These are phyloP conservation scores for Rhimphoctona megacephalus DNA, from an alignment of 2,888 invertebrate species.

Conservation along the genomic window DNA sequence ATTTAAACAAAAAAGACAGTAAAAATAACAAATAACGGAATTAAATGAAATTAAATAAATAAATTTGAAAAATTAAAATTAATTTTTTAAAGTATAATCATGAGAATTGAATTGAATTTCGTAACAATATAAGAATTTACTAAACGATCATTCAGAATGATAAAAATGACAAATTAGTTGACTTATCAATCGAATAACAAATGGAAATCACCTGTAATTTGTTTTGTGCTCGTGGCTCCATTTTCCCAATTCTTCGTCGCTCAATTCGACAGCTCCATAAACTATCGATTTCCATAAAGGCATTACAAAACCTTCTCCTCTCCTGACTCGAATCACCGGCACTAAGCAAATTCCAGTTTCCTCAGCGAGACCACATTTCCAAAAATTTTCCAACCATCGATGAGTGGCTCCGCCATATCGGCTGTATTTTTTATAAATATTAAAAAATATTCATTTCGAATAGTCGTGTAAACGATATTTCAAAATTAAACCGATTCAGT, in stretches of 20 bases:
- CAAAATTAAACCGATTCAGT: not conserved
- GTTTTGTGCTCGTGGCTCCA: constrained; percentile 77
- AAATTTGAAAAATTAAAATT: no score
- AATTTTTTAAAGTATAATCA: no score
- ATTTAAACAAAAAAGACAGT: no score
- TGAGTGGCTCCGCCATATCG: constrained; percentile 80
- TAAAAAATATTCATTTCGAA: not conserved
- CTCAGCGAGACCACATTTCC: constrained; percentile 85
- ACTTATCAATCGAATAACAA: not conserved
- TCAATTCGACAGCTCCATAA: constrained; percentile 84
- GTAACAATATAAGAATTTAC: not conserved
- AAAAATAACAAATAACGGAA: no score
- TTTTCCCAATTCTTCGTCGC: constrained; percentile 79
- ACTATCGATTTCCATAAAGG: constrained; percentile 85
- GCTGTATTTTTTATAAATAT: constrained; percentile 66
- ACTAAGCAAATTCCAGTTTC: constrained; percentile 86
- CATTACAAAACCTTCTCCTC: constrained; percentile 77
- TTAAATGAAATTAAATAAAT: no score
- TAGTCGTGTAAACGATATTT: not conserved
- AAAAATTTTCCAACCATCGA: constrained; percentile 85
- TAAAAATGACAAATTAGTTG: not conserved
- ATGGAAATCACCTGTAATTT: constrained; percentile 82
- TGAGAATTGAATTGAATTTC: not conserved
- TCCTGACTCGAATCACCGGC: constrained; percentile 84
- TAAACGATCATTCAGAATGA: not conserved